These are phyloP conservation scores for Chamaea fasciata DNA, from an alignment of 2,113 vertebrate genomes.

Conservation along the genomic window DNA sequence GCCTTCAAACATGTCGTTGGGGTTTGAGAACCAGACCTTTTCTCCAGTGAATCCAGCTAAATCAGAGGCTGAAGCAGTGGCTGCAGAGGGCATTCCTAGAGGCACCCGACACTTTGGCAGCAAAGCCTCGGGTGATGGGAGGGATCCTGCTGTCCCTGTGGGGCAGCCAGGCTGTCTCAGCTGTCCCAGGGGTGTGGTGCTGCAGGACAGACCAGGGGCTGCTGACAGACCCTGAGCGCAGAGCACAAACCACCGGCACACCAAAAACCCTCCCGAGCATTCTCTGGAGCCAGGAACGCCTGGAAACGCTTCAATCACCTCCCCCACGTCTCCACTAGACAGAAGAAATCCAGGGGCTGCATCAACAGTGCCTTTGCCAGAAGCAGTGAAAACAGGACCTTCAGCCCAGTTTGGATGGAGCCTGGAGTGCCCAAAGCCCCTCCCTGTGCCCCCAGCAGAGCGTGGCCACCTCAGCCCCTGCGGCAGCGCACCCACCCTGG, in stretches of 20 bases:
- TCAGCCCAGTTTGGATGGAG: not conserved
- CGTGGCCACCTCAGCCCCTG: too few relatives aligned
- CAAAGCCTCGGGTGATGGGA: not conserved
- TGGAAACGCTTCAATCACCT: constrained; percentile 46
- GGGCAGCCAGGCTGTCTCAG: not conserved
- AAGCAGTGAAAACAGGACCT: not conserved
- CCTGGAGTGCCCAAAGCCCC: not conserved
- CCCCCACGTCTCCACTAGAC: not conserved
- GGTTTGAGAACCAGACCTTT: not conserved
- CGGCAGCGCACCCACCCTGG: too few relatives aligned
- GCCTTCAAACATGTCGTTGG: not conserved
- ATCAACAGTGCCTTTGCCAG: not conserved
- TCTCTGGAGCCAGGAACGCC: constrained; percentile 12
- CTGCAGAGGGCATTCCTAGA: not conserved
- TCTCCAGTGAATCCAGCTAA: not conserved
- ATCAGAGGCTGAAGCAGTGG: not conserved
- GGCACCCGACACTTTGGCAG: rapidly evolving
- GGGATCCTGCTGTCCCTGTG: not conserved
- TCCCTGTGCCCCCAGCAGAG: not conserved
- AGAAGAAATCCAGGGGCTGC: constrained; percentile 32
- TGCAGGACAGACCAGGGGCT: not conserved
- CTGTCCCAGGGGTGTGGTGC: not conserved
- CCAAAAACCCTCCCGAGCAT: not conserved
- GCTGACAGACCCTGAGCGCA: not conserved
- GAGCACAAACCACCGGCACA: not conserved